These are phyloP conservation scores for Drosophila chauvacae DNA, from an alignment of 1,140 invertebrate species.

Conservation along the genomic window DNA sequence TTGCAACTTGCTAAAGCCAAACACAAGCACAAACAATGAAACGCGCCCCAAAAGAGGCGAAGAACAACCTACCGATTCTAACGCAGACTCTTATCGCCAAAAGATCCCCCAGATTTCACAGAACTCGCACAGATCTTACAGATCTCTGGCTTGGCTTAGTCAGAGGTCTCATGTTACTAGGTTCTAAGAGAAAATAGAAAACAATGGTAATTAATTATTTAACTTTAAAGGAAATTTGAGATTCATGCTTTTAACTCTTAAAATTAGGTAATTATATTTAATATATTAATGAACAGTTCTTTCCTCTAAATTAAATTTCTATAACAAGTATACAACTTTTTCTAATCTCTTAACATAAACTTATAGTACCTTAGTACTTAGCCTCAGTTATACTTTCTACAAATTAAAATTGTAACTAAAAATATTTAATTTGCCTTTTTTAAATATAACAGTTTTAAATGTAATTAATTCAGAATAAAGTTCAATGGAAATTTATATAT, in stretches of 20 bases:
- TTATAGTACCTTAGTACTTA: not conserved
- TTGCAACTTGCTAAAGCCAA: conserved; percentile 54
- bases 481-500: too few species aligned
- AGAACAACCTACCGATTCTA: conserved; percentile 22
- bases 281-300: too few species aligned
- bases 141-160: conserved; percentile 17
- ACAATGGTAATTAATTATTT: not conserved
- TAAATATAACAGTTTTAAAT: too few species aligned
- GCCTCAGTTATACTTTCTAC: not conserved
- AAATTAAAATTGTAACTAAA: not conserved
- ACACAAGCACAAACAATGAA: conserved; percentile 23
- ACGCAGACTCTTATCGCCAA: conserved; percentile 38
- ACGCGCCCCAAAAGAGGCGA: conserved; percentile 7
- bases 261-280: not conserved
- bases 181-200: not conserved
- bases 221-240: not conserved
- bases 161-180: not conserved
- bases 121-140: conserved; percentile 1
- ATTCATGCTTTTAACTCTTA: not conserved
- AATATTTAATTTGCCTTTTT: too few species aligned
- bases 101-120: not conserved
- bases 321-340: not conserved
- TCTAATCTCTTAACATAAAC: not conserved
- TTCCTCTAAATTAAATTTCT: not conserved
- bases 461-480: too few species aligned